Conservation (phyloP, 2,797 vertebrate genomes). For the Muraenolepis orangiensis region DNA sequence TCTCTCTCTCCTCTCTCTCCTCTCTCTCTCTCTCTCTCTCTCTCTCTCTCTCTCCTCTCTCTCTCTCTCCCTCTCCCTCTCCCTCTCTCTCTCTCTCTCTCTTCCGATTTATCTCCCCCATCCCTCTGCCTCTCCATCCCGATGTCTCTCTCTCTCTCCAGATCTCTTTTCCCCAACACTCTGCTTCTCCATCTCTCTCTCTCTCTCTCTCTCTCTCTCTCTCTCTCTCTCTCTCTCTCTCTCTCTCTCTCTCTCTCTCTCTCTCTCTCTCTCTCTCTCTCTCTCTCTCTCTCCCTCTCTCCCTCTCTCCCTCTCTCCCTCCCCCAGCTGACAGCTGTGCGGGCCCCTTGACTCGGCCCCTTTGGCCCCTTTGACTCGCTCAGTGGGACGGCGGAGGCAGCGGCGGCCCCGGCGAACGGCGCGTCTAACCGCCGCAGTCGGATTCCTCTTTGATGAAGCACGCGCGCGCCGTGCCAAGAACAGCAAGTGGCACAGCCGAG, state of each 20-base stretch:
- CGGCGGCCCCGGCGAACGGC: constrained; percentile 50
- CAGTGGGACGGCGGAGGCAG: constrained; percentile 50
- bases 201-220: neutral
- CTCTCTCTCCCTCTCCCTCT: neutral
- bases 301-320: neutral
- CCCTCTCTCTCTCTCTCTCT: neutral
- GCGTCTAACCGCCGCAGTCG: constrained; percentile 56
- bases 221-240: constrained; percentile 3
- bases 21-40: neutral
- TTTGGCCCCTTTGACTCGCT: constrained; percentile 21
- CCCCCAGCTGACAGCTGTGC: constrained; percentile 54
- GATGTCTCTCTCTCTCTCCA: neutral
- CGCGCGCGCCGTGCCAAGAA: constrained; percentile 75
- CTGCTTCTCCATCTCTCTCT: constrained; percentile 11
- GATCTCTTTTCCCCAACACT: neutral
- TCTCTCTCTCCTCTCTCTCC: neutral
- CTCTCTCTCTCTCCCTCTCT: constrained; percentile 1
- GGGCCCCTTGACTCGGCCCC: constrained; percentile 32
- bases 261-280: constrained; percentile 36
- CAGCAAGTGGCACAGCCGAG: constrained; percentile 80
- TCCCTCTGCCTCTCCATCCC: neutral
- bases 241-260: neutral
- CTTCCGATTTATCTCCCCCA: neutral
- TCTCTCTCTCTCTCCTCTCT: neutral
- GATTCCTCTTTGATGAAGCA: constrained; percentile 84